Percentiles rank a stretch among this genome's conserved stretches.
These are phyloP conservation scores for Rutpela maculata DNA, from an alignment of 2,888 invertebrate species.

Conservation along the genomic window DNA sequence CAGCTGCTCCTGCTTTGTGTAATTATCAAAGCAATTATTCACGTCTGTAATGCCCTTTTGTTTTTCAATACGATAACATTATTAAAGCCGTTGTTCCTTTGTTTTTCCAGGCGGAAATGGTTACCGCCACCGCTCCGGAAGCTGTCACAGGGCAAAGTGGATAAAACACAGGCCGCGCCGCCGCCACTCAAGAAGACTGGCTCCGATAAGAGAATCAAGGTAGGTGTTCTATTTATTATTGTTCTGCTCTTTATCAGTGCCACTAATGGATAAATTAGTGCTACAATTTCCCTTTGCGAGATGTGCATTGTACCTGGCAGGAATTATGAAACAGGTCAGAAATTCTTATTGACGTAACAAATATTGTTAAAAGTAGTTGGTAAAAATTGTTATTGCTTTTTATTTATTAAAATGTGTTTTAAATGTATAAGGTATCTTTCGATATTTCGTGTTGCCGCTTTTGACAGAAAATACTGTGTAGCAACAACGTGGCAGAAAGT, in stretches of 20 bases:
- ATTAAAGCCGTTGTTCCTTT: slow-evolving; percentile 45
- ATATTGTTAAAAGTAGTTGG: background rate
- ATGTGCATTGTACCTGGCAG: slow-evolving; percentile 23
- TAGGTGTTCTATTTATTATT: slow-evolving; percentile 70
- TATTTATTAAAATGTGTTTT: no score
- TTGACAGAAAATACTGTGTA: no score
- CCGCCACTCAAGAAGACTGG: slow-evolving; percentile 85
- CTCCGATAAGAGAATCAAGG: slow-evolving; percentile 90
- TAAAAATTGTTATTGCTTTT: no score
- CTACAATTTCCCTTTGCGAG: slow-evolving; percentile 29
- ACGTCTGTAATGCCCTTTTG: slow-evolving; percentile 38
- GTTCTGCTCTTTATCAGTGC: background rate
- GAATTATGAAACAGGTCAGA: slow-evolving; percentile 29
- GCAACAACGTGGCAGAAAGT: no score
- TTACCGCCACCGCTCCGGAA: slow-evolving; percentile 91
- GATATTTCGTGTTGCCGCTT: no score
- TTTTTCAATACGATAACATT: slow-evolving; percentile 37
- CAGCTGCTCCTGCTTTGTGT: slow-evolving; percentile 18
- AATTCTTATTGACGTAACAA: background rate
- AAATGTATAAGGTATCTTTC: no score
- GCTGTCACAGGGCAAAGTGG: slow-evolving; percentile 90
- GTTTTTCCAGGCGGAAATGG: slow-evolving; percentile 87
- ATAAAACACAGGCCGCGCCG: slow-evolving; percentile 80
- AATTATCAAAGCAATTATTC: slow-evolving; percentile 49
- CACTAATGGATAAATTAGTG: slow-evolving; percentile 27